Base-by-base conservation (phyloP, 2,888 invertebrate species). In the Himalopsyche tibetana region DNA sequence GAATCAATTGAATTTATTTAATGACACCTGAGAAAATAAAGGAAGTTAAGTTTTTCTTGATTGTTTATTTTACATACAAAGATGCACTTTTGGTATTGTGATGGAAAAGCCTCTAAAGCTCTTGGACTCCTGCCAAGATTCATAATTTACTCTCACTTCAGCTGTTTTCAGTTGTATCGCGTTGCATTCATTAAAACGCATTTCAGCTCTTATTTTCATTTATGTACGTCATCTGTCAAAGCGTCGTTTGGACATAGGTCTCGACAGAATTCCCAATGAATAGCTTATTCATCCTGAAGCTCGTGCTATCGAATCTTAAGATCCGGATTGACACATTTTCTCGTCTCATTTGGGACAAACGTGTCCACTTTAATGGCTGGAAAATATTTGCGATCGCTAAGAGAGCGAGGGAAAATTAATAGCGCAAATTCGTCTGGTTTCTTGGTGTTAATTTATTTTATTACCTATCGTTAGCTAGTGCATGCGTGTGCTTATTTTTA, bases 161-260 rank as follows among this genome's bases (percentile, higher is more conserved):
- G 36, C 83, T 28, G 74, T 19, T 12, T 80, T 86, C 86, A 84
- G 82, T 83, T 56, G 82, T 84, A 84, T 84, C 86, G 55, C 51
- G 84, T 86, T 86, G 83, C 84, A 84, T 74, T 82, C 83, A 69
- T 84, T 83, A 86, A 40, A 85, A 82, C 80, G 83, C 85, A 83
- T 51, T 51, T 51, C 79, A 17, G 45, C 38, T 40, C 36, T 38
- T 38, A 40, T 40, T 81, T 81, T 45, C 45, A 45, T 81, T 45
- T 42, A 42, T 15, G 17, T 81, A 19, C 45, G 12, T 42, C 45
- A 81, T 81, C 28, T 45, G n/a, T 63, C 80, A 38, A 36, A 80
- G 80, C 80, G 42, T 80, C 80, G 42, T 80, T 80, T 80, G 42
- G 63, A 63, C 28, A 19, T 19, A 19, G n/a, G 28, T 28, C 28